Evolutionary conservation across 2,888 invertebrate species (phyloP).

Genomic region (Listrodromus nycthemerus): DNA sequence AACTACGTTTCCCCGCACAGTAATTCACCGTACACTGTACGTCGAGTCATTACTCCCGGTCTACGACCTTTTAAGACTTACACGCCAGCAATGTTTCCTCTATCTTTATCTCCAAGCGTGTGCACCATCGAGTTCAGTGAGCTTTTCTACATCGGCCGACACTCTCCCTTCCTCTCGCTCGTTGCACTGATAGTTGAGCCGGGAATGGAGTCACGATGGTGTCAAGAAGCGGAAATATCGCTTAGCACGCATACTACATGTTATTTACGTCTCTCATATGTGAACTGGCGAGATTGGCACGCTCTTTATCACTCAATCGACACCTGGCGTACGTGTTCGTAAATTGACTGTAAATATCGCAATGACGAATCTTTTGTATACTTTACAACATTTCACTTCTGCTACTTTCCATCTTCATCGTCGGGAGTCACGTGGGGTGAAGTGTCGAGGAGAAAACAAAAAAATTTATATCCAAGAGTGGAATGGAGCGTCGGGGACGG

Average conservation of each 20-base stretch:
- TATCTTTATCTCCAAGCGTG: constrained; percentile 40
- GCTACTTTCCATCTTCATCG: background rate
- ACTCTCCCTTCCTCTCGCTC: constrained; percentile 20
- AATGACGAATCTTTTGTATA: background rate
- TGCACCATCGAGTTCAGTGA: constrained; percentile 26
- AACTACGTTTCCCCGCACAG: constrained; percentile 51
- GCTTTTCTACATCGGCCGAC: constrained; percentile 14
- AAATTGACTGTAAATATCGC: constrained; percentile 26
- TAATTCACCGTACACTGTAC: constrained; percentile 33
- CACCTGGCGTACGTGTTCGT: constrained; percentile 15
- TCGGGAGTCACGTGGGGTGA: background rate
- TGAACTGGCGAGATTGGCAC: background rate
- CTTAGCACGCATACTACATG: constrained; percentile 17
- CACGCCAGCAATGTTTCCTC: constrained; percentile 26
- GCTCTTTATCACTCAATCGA: constrained; percentile 36
- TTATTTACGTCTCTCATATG: background rate
- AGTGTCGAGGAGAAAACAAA: background rate
- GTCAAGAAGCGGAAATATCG: constrained; percentile 44
- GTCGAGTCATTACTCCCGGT: constrained; percentile 55
- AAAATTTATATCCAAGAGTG: background rate
- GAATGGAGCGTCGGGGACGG: constrained; percentile 6
- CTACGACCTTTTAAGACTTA: constrained; percentile 58
- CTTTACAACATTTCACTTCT: background rate
- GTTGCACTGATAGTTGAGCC: constrained; percentile 41
- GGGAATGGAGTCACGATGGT: constrained; percentile 24